Evolutionary conservation across 2,888 invertebrate species (phyloP), one percentile per base, ranked within the genome.

Genomic region (Torymus texanus): DNA sequence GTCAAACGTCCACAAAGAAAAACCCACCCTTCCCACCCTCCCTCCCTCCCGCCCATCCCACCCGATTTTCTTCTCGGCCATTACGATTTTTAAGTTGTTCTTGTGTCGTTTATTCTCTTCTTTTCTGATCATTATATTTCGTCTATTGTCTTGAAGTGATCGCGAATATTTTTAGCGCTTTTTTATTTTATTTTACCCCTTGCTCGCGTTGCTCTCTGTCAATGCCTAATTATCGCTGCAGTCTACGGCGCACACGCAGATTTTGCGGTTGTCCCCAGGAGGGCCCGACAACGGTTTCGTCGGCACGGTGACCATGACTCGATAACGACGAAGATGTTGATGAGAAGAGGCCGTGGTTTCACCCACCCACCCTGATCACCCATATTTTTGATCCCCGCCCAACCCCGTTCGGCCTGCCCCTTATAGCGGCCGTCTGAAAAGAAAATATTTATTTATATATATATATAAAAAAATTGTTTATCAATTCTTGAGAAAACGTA

Each of bases 291-390:
- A 85, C 80, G 84, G 84, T 83, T 84, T 84, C 85, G 85, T 84
- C 84, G 84, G 86, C 83, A 78, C 77, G 84, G 82, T 82, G 84
- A 84, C 84, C 83, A 82, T 83, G 83, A 84, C 84, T 83, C 85
- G 86, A 86, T 88, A 87, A 88, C 87, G 87, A 88, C 88, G 88
- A 89, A 86, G 90, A 88, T 88, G 87, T 88, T 88, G 88, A 88
- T 89, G 88, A 90, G 89, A 90, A 89, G 89, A 90, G 90, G 90
- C 90, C 90, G 91, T 91, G 91, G 91, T 91, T 90, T 91, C 91
- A 91, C 90, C 91, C 91, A 90, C 90, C 91, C 91, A 88, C 90
- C 91, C 90, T 89, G 89, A 88, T 87, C 87, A 88, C 90, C 90
- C 89, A 87, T 86, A 83, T 85, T 86, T 88, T 86, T 87, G 86